Evolutionary conservation across 2,888 invertebrate genomes (phyloP).

Genomic region (Empis livida): DNA sequence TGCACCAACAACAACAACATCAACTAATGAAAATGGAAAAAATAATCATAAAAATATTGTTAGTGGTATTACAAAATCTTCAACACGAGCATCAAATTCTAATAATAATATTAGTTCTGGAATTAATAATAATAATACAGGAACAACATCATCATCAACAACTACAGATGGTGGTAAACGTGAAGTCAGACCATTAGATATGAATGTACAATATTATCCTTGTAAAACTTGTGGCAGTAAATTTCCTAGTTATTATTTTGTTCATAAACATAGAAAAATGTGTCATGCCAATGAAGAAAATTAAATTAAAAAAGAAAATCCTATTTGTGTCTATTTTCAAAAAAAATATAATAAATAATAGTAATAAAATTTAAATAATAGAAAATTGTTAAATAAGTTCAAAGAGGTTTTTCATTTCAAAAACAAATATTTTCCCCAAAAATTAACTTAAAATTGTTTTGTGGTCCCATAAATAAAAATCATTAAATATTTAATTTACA

Average conservation of each 20-base stretch:
- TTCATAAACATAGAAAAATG: constrained; percentile 78
- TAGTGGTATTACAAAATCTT: not conserved
- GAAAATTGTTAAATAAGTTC: too few relatives aligned
- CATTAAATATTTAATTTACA: too few relatives aligned
- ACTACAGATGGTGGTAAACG: constrained; percentile 28
- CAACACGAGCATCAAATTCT: constrained; percentile 2
- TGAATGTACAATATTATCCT: constrained; percentile 82
- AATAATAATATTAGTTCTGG: constrained; percentile 2
- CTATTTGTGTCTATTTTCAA: too few relatives aligned
- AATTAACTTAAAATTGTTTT: too few relatives aligned
- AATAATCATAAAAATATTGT: not conserved
- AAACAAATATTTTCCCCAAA: not conserved
- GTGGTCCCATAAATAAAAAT: too few relatives aligned
- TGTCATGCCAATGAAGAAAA: constrained; percentile 52
- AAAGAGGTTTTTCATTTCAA: not conserved
- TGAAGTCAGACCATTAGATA: constrained; percentile 52
- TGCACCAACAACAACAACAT: not conserved
- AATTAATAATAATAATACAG: constrained; percentile 7
- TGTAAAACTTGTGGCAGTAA: constrained; percentile 87
- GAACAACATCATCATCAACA: constrained; percentile 5
- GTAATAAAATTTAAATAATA: too few relatives aligned
- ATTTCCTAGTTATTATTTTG: constrained; percentile 88
- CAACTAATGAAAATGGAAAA: not conserved
- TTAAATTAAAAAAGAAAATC: too few relatives aligned
- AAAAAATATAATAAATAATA: too few relatives aligned